Percentiles rank a stretch among this genome's conserved stretches.
These are phyloP conservation scores for Nephrotoma guestfalica DNA, from an alignment of 2,888 invertebrate genomes.

Conservation along the genomic window DNA sequence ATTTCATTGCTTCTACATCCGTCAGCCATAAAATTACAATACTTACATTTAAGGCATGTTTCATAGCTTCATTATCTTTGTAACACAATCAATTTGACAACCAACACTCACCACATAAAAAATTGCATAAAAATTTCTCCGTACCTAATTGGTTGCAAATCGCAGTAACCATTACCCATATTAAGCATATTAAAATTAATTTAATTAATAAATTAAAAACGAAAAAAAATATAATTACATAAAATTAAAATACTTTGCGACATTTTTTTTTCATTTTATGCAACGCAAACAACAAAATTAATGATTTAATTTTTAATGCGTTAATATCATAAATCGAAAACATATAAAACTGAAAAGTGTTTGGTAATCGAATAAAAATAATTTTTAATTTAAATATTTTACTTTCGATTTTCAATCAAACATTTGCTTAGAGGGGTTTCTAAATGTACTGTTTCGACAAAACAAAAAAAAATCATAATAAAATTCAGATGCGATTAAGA, in stretches of 20 bases:
- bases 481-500: not conserved
- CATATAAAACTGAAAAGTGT: not conserved
- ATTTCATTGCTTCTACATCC: no score
- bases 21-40: no score
- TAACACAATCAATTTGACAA: no score
- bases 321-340: not conserved
- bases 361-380: not conserved
- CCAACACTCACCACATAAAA: not conserved
- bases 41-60: no score
- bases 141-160: not conserved
- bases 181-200: not conserved
- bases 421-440: not conserved
- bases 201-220: not conserved
- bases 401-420: not conserved
- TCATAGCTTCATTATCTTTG: no score
- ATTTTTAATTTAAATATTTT: not conserved
- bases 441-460: not conserved
- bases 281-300: not conserved
- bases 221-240: not conserved
- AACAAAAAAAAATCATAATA: not conserved
- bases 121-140: not conserved
- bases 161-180: not conserved
- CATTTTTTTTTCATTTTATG: not conserved
- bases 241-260: not conserved
- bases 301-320: not conserved